Evolutionary conservation across 2,888 invertebrate genomes (phyloP), one percentile per base, ranked within the genome.

Genomic region (Meganola albula): DNA sequence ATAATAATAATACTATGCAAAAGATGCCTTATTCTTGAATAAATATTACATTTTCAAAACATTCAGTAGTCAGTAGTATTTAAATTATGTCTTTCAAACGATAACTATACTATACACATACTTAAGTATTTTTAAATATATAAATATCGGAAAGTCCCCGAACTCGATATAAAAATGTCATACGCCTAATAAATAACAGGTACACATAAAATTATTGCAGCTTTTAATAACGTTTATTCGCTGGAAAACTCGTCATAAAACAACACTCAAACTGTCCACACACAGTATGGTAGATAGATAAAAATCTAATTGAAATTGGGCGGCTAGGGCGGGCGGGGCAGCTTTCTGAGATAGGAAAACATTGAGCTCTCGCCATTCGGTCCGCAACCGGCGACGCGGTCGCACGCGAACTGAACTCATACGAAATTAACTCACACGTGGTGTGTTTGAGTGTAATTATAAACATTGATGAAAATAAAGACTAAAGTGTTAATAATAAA

Each of bases 321-420:
- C 71, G 69, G 46, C 27, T 22, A 57, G 50, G 63, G 67, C 70
- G 72, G 70, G 69, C 67, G 69, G 67, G 62, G 54, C 63, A 63
- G 55, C 53, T 76, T 82, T 77, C 66, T 80, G 70, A 59, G 51
- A 59, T 40, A 55, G 59, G 71, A 74, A 74, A 76, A 58, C 51
- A 47, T 48, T 36, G 31, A 37, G 57, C 52, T 46, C 28, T 33
- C 40, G 45, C 29, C 74, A 75, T 59, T 74, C 74, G 58, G 60
- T 57, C 56, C 66, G 57, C 70, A 54, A 51, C 54, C 62, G 63
- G 56, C 70, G 60, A 22, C 31, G 58, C 44, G 70, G 52, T 34
- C 73, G 64, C 70, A 79, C 82, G 82, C 54, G 23, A 4, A 24
- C 8, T 16, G 12, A 36, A 24, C 38, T 40, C 28, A 33, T 12